Base-by-base conservation (phyloP, 2,113 vertebrate species). In the Centropus unirufus region DNA sequence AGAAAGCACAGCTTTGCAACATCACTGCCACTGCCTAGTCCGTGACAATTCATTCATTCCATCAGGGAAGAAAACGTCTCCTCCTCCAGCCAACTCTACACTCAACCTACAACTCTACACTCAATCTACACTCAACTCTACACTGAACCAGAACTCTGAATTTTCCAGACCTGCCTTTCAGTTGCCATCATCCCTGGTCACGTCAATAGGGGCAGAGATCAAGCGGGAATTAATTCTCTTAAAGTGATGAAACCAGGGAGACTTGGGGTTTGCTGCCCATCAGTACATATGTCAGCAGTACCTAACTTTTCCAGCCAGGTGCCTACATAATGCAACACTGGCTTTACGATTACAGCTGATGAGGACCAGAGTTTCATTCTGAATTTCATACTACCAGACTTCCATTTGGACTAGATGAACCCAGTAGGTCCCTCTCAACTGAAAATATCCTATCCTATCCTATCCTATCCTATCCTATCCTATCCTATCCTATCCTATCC, bases 311-410 rank as follows among this genome's bases (percentile, higher is more conserved):
- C 34, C 30, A 81, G 77, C 10, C 66, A 61, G 23, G 34, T 59
- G 39, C 9, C 75, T 55, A 46, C 0, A 1, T 36, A 78, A 67
- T 0, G 0, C 44, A 79, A 75, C 20, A 23, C 10, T 62, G 27
- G 9, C 69, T 92, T 75, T 78, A 74, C 4, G 1, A 59, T 63
- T 83, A 52, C 20, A 78, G 27, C 9, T 78, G 68, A 66, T 36
- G 51, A 49, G 5, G 26, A 21, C 46, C n/a, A 68, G 44, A 68
- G n/a, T 69, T 89, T 89, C 18, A 57, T 51, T 64, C 46, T 73
- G 21, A 27, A 27, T 80, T 90, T 77, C 1, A 0, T 39, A 63
- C 29, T 26, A 89, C 30, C 26, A 83, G 23, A 63, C 52, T 78
- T 79, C 54, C 32, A 76, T n/a, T 67, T 62, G 61, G 70, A 66